Base-by-base conservation (phyloP, 2,888 invertebrate genomes). In the Sinodicranocentrus sp. region DNA sequence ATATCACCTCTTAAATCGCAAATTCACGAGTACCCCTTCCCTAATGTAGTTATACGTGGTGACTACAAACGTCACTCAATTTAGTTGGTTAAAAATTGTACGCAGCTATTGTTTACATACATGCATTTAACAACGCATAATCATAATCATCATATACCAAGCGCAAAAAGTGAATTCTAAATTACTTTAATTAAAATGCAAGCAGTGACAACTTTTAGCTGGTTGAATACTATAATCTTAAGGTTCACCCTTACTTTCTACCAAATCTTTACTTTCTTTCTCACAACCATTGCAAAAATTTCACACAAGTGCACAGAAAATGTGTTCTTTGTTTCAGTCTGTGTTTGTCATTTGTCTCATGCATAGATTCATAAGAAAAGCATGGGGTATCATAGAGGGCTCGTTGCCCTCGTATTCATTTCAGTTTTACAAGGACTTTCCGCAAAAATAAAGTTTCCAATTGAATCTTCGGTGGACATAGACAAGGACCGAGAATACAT, bases 361-460 rank as follows among this genome's bases (percentile, higher is more conserved):
- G 28, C 28, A 54, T 52, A 52, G 25, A 70, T 17, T 70, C 26
- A 48, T 23, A 10, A 8, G 26, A 13, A 26, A 33, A 33, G 33
- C 23, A 67, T 67, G 67, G 44, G 23, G 43, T 67, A 44, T 23
- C 67, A 67, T 15, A 48, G 25, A 15, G 75, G 75, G 75, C 75
- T 28, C 13, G 19, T 61, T 1, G 75, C 63, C 75, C 75, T 63
- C 1, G 8, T 63, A 17, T 48, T 48, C 23, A 63, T 75, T 59
- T 26, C 59, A 25, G 43, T 63, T 26, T 48, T 48, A 21, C 44
- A 43, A 23, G 61, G 75, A 61, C 19, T 23, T n/a, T n/a, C 5
- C 21, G 26, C 75, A n/a, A 75, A 75, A 33, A 75, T 75, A 75
- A 48, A 48, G 15, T 75, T 75, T 75, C 75, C 75, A 25, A 28